These are phyloP conservation scores for Amblyopsis hoosieri DNA, from an alignment of 2,797 vertebrate genomes.

Conservation along the genomic window DNA sequence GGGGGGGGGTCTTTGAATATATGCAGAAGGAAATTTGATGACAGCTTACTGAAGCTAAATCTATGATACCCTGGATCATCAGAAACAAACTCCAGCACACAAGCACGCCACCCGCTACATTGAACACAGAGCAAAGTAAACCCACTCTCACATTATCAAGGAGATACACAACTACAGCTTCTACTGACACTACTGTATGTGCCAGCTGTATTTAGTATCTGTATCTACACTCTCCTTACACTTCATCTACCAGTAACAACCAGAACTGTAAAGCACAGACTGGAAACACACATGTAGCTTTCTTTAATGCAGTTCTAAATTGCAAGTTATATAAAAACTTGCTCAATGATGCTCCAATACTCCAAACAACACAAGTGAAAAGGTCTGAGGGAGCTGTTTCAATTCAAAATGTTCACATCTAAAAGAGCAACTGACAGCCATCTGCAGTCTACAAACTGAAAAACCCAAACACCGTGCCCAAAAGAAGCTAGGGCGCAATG, in stretches of 20 bases:
- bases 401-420: neutral
- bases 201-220: neutral
- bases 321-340: too few species aligned
- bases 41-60: constrained; percentile 36
- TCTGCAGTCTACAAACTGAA: constrained; percentile 18
- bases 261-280: too few species aligned
- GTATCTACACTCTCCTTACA: too few species aligned
- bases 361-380: constrained; percentile 4
- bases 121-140: constrained; percentile 21
- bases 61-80: constrained; percentile 35
- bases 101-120: constrained; percentile 16
- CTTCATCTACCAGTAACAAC: too few species aligned
- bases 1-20: constrained; percentile 13
- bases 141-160: constrained; percentile 19
- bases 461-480: constrained; percentile 34
- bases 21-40: constrained; percentile 26
- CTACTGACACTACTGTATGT: constrained; percentile 2
- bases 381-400: constrained; percentile 1
- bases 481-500: constrained; percentile 31
- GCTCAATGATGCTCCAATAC: neutral
- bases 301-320: too few species aligned
- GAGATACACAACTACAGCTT: constrained; percentile 19
- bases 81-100: constrained; percentile 22
- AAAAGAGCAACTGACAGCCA: neutral
- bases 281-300: too few species aligned